Percentiles rank a stretch among this genome's conserved stretches.
Conservation (phyloP, 1,140 invertebrate species). For the Drosophila cardini region DNA sequence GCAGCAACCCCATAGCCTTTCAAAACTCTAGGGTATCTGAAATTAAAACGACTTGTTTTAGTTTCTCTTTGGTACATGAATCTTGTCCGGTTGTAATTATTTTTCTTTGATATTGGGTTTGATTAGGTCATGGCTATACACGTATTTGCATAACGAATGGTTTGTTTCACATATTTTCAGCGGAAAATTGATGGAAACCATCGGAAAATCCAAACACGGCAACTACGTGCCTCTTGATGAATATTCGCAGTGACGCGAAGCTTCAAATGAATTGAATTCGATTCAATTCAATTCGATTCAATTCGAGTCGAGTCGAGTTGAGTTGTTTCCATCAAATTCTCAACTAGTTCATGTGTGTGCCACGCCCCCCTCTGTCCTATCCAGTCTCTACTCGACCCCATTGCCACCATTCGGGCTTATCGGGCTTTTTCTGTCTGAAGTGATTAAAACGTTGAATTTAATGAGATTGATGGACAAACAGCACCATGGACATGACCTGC, state of each 20-base stretch:
- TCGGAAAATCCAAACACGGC: slow-evolving; percentile 18
- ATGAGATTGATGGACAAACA: slow-evolving; percentile 26
- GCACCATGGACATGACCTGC: slow-evolving; percentile 10
- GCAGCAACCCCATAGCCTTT: neutral
- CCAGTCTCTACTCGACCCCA: no score
- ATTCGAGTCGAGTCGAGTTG: no score
- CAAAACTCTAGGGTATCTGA: neutral
- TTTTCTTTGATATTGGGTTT: slow-evolving; percentile 17
- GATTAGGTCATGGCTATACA: slow-evolving; percentile 33
- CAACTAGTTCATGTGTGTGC: slow-evolving; percentile 8
- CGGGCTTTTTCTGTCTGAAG: slow-evolving; percentile 18
- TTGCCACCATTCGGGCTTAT: no score
- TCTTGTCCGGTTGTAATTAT: slow-evolving; percentile 18
- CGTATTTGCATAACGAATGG: neutral
- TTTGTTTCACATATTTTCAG: slow-evolving; percentile 22
- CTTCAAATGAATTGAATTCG: slow-evolving; percentile 28
- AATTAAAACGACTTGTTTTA: neutral
- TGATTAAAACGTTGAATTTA: slow-evolving; percentile 55
- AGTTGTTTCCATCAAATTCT: slow-evolving; percentile 28
- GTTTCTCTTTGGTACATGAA: neutral
- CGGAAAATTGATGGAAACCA: slow-evolving; percentile 4
- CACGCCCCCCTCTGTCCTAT: neutral
- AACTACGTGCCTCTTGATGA: slow-evolving; percentile 52
- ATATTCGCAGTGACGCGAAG: slow-evolving; percentile 17
- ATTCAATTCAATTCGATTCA: slow-evolving; percentile 28